Conservation (phyloP, 2,113 vertebrate genomes). For the Ptyas mucosa region DNA sequence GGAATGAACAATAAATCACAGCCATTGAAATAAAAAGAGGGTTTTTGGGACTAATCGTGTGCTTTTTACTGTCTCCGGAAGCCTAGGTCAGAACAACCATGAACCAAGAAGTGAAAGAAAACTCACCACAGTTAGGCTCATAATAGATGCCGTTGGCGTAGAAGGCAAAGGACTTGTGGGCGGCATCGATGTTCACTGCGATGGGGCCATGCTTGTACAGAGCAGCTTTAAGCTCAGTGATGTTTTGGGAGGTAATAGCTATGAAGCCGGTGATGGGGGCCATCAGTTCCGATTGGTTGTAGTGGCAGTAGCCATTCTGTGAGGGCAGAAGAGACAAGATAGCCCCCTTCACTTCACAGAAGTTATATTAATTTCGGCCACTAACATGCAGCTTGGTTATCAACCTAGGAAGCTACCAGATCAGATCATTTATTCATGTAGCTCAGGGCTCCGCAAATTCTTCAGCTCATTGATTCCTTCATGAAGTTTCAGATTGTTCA, state of each 20-base stretch:
- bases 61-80: no score
- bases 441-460: not conserved
- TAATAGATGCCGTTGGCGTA: conserved; percentile 70
- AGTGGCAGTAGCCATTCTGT: conserved; percentile 74
- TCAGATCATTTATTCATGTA: not conserved
- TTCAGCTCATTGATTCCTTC: not conserved
- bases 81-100: no score
- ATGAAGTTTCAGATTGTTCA: not conserved
- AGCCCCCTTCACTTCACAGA: not conserved
- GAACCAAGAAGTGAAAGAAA: not conserved
- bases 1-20: no score
- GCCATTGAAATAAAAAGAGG: no score
- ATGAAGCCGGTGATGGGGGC: conserved; percentile 68
- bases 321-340: accelerated
- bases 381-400: not conserved
- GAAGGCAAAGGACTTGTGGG: conserved; percentile 69
- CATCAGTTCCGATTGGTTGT: conserved; percentile 60
- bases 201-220: conserved; percentile 68
- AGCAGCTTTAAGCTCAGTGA: conserved; percentile 60
- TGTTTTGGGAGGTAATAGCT: conserved; percentile 62
- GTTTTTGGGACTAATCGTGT: no score
- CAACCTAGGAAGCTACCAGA: not conserved
- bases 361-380: no score
- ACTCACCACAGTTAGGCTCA: conserved; percentile 70
- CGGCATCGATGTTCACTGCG: conserved; percentile 68